phyloP scores from a whole-genome alignment of 2,888 invertebrate species.

The Meandrusa payeni region DNA sequence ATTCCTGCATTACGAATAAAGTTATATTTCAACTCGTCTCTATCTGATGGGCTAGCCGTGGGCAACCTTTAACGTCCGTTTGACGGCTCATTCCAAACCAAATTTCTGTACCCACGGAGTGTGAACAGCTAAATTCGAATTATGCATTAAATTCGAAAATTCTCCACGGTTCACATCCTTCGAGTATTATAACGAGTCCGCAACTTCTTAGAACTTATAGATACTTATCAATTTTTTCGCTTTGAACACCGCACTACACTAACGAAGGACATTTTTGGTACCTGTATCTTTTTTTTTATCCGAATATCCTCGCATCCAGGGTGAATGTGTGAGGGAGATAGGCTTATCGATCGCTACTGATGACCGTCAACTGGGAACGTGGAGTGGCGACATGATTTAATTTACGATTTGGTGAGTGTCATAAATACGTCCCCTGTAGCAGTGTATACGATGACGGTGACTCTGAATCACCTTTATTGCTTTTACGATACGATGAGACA shows the following conservation, averaged over 20 bases:
- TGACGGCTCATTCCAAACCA: conserved; percentile 65
- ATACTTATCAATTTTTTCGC: conserved; percentile 64
- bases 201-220: conserved; percentile 70
- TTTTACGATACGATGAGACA: conserved; percentile 32
- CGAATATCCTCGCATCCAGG: conserved; percentile 44
- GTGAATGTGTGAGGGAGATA: conserved; percentile 61
- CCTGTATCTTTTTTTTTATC: conserved; percentile 63
- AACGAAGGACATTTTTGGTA: conserved; percentile 64
- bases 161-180: conserved; percentile 51
- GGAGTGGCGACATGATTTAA: conserved; percentile 39
- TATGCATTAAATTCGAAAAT: conserved; percentile 58
- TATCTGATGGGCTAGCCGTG: conserved; percentile 52
- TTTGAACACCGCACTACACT: conserved; percentile 68
- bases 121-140: conserved; percentile 66
- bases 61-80: conserved; percentile 49
- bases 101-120: conserved; percentile 53
- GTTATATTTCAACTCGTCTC: conserved; percentile 51
- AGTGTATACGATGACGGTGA: conserved; percentile 21
- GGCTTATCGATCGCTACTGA: conserved; percentile 71
- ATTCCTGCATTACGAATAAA: conserved; percentile 64
- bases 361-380: conserved; percentile 57
- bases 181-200: conserved; percentile 35
- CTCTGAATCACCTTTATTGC: conserved; percentile 36
- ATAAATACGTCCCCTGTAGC: conserved; percentile 21
- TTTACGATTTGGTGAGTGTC: conserved; percentile 33